Percentiles rank a stretch among this genome's conserved stretches.
These are phyloP conservation scores for Nesometra sesokonis DNA, from an alignment of 35 echinoderm and acorn worm genomes.

Conservation along the genomic window DNA sequence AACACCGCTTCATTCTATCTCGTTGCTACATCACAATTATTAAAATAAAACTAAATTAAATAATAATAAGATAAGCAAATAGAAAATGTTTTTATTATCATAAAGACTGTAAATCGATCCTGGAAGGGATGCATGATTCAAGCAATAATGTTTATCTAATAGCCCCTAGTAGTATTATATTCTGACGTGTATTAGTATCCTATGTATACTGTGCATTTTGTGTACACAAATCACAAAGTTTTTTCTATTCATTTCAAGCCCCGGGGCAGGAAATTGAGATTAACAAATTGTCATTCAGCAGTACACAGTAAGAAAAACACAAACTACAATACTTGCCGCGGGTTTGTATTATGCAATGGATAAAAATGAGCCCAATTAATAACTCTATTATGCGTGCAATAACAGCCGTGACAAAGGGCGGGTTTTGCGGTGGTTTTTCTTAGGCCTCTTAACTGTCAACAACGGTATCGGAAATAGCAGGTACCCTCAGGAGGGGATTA, in stretches of 20 bases:
- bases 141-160: not conserved
- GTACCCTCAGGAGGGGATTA: not conserved
- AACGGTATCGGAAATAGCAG: not conserved
- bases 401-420: not conserved
- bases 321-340: not conserved
- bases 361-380: conserved; percentile 1
- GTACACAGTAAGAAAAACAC: not conserved
- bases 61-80: not conserved
- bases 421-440: not conserved
- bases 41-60: no score
- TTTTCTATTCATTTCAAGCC: not conserved
- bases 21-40: no score
- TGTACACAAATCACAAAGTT: not conserved
- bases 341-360: not conserved
- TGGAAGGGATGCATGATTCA: not conserved
- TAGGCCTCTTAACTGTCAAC: not conserved
- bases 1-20: no score
- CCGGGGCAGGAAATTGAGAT: not conserved
- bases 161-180: not conserved
- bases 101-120: not conserved
- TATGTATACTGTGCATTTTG: not conserved
- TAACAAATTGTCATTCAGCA: not conserved
- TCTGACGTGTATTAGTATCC: not conserved
- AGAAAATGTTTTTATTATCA: not conserved
- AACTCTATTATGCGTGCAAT: not conserved